These are phyloP conservation scores for Lydus trimaculatus DNA, from an alignment of 2,888 invertebrate species.

Conservation along the genomic window DNA sequence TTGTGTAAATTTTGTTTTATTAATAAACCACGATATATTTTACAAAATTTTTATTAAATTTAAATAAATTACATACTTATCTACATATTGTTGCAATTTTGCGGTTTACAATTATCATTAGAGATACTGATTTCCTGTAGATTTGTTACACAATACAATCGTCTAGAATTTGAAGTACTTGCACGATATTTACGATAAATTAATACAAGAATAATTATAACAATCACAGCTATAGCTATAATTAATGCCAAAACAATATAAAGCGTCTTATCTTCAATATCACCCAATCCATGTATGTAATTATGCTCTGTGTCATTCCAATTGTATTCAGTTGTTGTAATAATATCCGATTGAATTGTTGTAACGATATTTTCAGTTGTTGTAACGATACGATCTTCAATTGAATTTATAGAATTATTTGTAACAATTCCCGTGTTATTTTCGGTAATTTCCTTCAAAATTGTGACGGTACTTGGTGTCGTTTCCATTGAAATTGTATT, in stretches of 20 bases:
- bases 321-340: background rate
- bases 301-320: background rate
- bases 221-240: background rate
- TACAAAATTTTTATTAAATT: background rate
- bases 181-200: background rate
- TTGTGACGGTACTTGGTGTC: background rate
- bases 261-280: background rate
- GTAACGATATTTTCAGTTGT: background rate
- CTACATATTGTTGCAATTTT: background rate
- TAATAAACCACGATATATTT: background rate
- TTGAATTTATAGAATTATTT: background rate
- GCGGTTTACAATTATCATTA: background rate
- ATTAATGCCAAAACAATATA: background rate
- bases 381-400: background rate
- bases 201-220: background rate
- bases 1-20: too few species aligned
- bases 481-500: slow-evolving; percentile 2
- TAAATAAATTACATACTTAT: background rate
- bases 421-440: background rate
- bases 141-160: background rate
- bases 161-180: too few species aligned
- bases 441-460: background rate
- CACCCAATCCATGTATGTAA: background rate
- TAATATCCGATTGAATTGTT: background rate
- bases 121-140: background rate